Conservation (phyloP, 2,797 vertebrate species). For the Sardinella longiceps region DNA sequence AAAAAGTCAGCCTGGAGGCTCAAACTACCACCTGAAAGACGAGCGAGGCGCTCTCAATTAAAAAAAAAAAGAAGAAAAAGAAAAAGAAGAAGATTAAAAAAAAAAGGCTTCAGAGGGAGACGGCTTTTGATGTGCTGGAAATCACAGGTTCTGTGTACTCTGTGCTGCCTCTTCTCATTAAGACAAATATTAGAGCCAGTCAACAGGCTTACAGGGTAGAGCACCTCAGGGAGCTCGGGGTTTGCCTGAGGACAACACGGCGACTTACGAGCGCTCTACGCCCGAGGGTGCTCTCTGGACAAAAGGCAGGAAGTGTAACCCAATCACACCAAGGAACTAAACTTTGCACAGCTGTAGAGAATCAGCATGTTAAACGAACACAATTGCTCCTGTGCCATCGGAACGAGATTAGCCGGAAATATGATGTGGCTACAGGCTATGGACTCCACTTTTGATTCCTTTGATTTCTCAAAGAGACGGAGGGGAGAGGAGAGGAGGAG, state of each 20-base stretch:
- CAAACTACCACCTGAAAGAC: neutral
- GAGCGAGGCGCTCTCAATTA: constrained; percentile 3
- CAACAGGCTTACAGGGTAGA: neutral
- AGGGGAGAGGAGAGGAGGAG: constrained; percentile 7
- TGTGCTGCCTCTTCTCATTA: constrained; percentile 3
- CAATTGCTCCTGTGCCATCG: neutral
- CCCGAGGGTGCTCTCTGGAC: neutral
- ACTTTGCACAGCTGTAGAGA: constrained; percentile 2
- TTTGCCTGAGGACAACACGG: neutral
- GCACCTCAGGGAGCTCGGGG: neutral
- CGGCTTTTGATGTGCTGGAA: constrained; percentile 1
- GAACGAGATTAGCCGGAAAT: neutral
- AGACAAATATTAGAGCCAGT: neutral
- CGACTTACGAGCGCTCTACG: neutral
- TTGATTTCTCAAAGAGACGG: neutral
- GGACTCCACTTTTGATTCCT: neutral
- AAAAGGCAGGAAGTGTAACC: neutral
- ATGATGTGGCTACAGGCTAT: neutral
- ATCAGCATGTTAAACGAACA: constrained; percentile 12
- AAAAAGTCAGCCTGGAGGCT: constrained; percentile 5
- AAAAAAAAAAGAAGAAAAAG: too few species aligned
- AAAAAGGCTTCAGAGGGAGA: neutral
- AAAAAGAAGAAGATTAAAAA: neutral
- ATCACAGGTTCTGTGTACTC: constrained; percentile 2
- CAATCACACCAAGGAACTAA: neutral